Evolutionary conservation across 2,113 vertebrate genomes (phyloP).

Genomic region (Tragelaphus strepsiceros): DNA sequence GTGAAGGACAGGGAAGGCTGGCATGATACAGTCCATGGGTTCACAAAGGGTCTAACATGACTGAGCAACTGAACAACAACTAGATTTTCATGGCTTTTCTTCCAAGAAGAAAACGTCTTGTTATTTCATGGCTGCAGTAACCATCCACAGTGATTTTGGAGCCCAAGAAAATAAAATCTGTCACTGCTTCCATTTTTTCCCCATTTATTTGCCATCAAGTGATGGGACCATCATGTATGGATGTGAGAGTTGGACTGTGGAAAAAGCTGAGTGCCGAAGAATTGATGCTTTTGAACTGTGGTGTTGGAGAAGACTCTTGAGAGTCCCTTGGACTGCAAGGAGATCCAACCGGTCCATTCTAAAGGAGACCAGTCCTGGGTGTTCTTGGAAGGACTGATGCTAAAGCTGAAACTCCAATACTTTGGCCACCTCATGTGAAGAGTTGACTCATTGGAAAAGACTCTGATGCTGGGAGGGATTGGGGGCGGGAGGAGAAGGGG

Average conservation of each 20-base stretch:
- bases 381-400: no score
- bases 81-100: neutral
- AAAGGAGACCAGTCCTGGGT: no score
- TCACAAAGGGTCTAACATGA: neutral
- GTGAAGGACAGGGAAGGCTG: neutral
- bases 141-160: neutral
- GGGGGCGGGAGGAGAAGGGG: no score
- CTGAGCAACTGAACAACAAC: neutral
- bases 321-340: no score
- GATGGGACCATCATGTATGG: neutral
- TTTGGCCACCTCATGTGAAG: no score
- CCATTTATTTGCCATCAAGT: neutral
- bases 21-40: neutral
- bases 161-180: neutral
- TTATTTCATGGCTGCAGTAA: neutral
- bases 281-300: no score
- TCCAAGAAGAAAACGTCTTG: neutral
- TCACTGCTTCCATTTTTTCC: neutral
- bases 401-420: no score
- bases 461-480: no score
- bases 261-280: accelerated
- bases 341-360: no score
- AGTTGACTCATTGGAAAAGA: no score
- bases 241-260: no score
- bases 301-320: no score